Base-by-base conservation (phyloP, 2,113 vertebrate species). In the Carettochelys insculpta region DNA sequence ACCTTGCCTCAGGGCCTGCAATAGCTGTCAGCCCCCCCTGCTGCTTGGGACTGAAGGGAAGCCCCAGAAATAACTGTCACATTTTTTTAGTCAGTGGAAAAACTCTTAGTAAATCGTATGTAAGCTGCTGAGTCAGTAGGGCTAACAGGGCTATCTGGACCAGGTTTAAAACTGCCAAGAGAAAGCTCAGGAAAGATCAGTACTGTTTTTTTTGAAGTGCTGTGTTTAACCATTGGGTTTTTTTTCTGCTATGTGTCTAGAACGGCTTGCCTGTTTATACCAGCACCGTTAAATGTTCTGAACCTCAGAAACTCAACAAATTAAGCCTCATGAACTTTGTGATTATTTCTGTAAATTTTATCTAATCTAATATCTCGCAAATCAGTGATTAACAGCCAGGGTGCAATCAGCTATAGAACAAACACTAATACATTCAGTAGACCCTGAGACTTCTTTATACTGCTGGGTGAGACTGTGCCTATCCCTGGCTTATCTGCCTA, bases 11-110 rank as follows among this genome's bases (percentile, higher is more conserved):
- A n/a, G n/a, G n/a, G n/a, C n/a, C n/a, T n/a, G n/a, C n/a, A n/a
- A n/a, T n/a, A n/a, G n/a, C n/a, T n/a, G n/a, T n/a, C n/a, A n/a
- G n/a, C n/a, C n/a, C n/a, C n/a, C n/a, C n/a, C n/a, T n/a, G n/a
- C n/a, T 95, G 94, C 89, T 92, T 90, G 90, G 41, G 24, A 7
- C 68, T 43, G 41, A 41, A 25, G 68, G 90, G 93, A 83, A 83
- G 82, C 91, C 86, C 88, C 77, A 31, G 80, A 61, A 88, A 78
- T 95, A 92, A 88, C 94, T 89, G 79, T 65, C 87, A 85, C 77
- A 77, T 81, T 90, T 90, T n/a, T n/a, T n/a, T n/a, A n/a, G n/a
- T n/a, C n/a, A 50, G 48, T 82, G 77, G 76, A 45, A 85, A 88
- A 90, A 73, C 92, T 88, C 86, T 76, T 41, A 87, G 76, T 86